Conservation (phyloP, 2,888 invertebrate species). For the Philonicus albiceps region DNA sequence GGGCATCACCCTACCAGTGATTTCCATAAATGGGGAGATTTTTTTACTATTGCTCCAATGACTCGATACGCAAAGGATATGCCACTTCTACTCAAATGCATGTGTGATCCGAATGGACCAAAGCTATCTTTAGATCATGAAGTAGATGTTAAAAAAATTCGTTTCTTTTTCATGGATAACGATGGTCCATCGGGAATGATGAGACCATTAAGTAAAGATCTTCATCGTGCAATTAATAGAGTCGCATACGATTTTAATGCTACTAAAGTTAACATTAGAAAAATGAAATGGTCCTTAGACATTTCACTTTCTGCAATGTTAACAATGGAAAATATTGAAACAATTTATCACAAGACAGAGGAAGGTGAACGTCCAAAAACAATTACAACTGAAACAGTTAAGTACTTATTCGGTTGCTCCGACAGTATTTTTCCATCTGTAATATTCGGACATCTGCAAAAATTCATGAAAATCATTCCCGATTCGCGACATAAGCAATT, state of each 20-base stretch:
- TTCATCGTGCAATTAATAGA: slow-evolving; percentile 61
- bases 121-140: slow-evolving; percentile 65
- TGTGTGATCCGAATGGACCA: slow-evolving; percentile 67
- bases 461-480: slow-evolving; percentile 69
- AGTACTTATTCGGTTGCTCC: slow-evolving; percentile 64
- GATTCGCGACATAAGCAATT: slow-evolving; percentile 67
- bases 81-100: slow-evolving; percentile 74
- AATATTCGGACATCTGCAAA: slow-evolving; percentile 69
- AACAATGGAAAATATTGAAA: slow-evolving; percentile 70
- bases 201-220: slow-evolving; percentile 59
- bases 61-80: slow-evolving; percentile 87
- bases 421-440: slow-evolving; percentile 68
- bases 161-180: slow-evolving; percentile 82
- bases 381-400: slow-evolving; percentile 71
- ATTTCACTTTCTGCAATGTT: slow-evolving; percentile 69
- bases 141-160: slow-evolving; percentile 68
- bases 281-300: slow-evolving; percentile 72
- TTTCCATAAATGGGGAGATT: slow-evolving; percentile 70
- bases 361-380: slow-evolving; percentile 70
- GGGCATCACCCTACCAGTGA: slow-evolving; percentile 75
- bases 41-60: slow-evolving; percentile 86
- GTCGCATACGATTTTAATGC: slow-evolving; percentile 63
- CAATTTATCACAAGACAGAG: slow-evolving; percentile 72
- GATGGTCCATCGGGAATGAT: slow-evolving; percentile 74
- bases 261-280: slow-evolving; percentile 69